Percentiles rank a stretch among this genome's conserved stretches.
Conservation (phyloP, 2,797 vertebrate species). For the Alectoris magna region DNA sequence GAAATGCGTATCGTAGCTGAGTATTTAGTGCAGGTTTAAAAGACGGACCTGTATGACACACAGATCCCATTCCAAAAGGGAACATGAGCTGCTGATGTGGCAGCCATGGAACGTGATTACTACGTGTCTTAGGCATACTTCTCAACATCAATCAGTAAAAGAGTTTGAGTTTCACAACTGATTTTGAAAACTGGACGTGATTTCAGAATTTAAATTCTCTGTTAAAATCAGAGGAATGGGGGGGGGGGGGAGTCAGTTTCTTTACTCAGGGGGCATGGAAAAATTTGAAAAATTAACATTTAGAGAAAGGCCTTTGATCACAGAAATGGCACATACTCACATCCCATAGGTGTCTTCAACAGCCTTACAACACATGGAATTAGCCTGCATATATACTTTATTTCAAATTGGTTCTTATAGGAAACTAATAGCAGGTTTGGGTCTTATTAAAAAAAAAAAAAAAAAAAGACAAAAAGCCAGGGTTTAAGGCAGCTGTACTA, state of each 20-base stretch:
- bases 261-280: neutral
- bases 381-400: neutral
- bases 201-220: neutral
- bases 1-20: neutral
- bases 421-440: neutral
- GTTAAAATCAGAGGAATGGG: neutral
- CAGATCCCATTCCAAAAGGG: neutral
- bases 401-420: neutral
- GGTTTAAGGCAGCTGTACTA: neutral
- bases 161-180: neutral
- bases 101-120: neutral
- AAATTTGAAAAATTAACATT: accelerated
- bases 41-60: accelerated
- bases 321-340: neutral
- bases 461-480: no score
- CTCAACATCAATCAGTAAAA: neutral
- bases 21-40: neutral
- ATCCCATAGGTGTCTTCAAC: accelerated
- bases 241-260: neutral
- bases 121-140: neutral
- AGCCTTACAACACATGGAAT: accelerated
- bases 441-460: neutral
- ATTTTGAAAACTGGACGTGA: neutral
- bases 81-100: neutral
- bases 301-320: neutral